Base-by-base conservation (phyloP, 1,140 invertebrate genomes). In the Penaeus indicus region DNA sequence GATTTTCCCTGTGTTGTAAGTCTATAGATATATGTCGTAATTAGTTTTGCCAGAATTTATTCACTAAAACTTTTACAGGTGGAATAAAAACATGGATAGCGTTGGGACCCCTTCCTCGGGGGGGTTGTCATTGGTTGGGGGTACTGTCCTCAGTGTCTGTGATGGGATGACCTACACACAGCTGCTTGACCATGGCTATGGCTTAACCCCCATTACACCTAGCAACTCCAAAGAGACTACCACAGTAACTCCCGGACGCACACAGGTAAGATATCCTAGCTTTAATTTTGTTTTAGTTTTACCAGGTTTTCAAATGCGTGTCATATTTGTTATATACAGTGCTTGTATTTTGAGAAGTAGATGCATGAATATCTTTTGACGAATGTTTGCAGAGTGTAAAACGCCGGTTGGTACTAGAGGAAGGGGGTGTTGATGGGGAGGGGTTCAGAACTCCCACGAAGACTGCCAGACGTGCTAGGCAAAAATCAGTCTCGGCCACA, bases 101-200 rank as follows among this genome's bases (percentile, higher is more conserved):
- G 83, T 89, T 72, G 82, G 82, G 83, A 89, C 88, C 18, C 88
- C 88, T 85, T 85, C 82, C 75, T 89, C 88, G 0, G 88, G 88
- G 64, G 88, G 88, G 83, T 79, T 89, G 82, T 89, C 88, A 32
- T 25, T 85, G 77, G 88, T 89, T 69, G 86, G 90, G 62, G 86
- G 88, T 19, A 89, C 86, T 64, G 85, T 88, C 25, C 84, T 86
- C 77, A 83, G 89, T 84, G 85, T 89, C 38, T 91, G 90, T 88
- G 90, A 91, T 88, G 90, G 90, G 27, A 72, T 90, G 64, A 91
- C 90, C 47, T 91, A 91, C 86, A 91, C 95, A 81, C 96, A 97
- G 93, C 94, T 97, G 89, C 94, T 96, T 89, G 96, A 97, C 93
- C 96, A 97, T 92, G 96, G 96, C 87, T 97, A 97, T 93, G 96